phyloP scores from a whole-genome alignment of 2,888 invertebrate genomes.

The Coelogynopora nodosa region DNA sequence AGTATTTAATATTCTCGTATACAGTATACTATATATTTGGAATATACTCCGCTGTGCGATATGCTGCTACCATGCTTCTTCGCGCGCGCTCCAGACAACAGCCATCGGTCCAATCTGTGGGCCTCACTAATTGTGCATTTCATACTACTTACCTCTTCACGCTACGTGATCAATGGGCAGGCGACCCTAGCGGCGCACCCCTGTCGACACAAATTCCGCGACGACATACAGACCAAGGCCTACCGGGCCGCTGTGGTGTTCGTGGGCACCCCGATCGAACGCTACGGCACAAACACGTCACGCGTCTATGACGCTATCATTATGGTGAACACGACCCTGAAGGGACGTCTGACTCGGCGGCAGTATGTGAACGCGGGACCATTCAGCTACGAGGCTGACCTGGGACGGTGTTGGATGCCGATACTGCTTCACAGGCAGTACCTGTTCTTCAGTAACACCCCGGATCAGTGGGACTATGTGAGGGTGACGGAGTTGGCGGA shows the following conservation, averaged over 20 bases:
- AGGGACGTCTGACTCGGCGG: background rate
- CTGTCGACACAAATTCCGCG: background rate
- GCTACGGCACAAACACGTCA: background rate
- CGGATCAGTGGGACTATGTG: background rate
- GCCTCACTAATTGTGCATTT: conserved; percentile 7
- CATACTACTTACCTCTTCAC: background rate
- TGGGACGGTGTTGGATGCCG: conserved; percentile 2
- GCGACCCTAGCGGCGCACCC: background rate
- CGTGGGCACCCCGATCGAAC: background rate
- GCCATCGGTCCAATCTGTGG: background rate
- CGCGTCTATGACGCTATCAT: background rate
- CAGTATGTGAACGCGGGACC: background rate
- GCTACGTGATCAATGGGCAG: background rate
- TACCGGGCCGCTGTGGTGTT: background rate
- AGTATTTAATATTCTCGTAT: too few relatives aligned
- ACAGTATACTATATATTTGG: too few relatives aligned
- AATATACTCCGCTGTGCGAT: too few relatives aligned
- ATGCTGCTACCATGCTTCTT: background rate
- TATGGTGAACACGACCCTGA: background rate
- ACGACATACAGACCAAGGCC: conserved; percentile 18
- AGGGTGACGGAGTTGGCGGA: background rate
- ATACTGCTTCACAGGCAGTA: background rate
- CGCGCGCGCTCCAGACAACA: background rate
- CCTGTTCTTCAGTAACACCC: background rate
- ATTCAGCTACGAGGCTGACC: background rate